These are phyloP conservation scores for Bostrychus sinensis DNA, from an alignment of 2,113 vertebrate species.

Conservation along the genomic window DNA sequence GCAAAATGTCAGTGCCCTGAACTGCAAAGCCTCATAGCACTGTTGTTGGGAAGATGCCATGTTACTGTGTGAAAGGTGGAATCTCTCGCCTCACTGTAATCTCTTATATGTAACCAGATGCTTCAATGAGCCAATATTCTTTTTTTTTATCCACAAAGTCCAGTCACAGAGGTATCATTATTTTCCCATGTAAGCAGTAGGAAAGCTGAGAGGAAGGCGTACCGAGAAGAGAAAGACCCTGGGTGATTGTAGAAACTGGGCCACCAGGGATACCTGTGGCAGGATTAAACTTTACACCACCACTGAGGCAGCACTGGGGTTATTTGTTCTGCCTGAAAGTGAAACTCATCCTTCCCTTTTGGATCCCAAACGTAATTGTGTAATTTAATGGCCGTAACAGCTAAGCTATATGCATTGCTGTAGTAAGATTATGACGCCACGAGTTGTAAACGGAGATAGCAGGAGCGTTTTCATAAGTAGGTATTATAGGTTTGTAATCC, in stretches of 20 bases:
- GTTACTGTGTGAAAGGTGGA: conserved; percentile 5
- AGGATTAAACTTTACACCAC: conserved; percentile 31
- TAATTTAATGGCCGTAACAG: conserved; percentile 15
- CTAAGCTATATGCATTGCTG: conserved; percentile 14
- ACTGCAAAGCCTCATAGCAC: conserved; percentile 6
- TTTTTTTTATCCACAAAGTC: conserved; percentile 1
- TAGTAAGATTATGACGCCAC: conserved; percentile 28
- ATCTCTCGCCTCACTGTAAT: conserved; percentile 5
- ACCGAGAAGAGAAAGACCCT: conserved; percentile 21
- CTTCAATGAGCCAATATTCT: conserved; percentile 25
- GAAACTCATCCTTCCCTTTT: conserved; percentile 13
- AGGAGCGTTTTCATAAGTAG: conserved; percentile 45
- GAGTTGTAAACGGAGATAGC: conserved; percentile 47
- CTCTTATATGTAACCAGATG: conserved; percentile 44
- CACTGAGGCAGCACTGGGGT: conserved; percentile 10
- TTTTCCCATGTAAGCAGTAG: conserved; percentile 12
- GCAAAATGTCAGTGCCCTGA: conserved; percentile 35
- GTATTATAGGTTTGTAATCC: conserved; percentile 72
- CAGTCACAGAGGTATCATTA: conserved; percentile 31
- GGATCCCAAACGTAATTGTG: conserved; percentile 18
- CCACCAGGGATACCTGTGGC: conserved; percentile 36
- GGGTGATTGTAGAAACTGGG: conserved; percentile 42
- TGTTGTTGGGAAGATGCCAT: conserved; percentile 6
- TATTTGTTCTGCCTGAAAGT: conserved; percentile 26
- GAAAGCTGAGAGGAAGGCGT: conserved; percentile 48